These are phyloP conservation scores for Paraplagusia blochii DNA, from an alignment of 2,113 vertebrate species.

Conservation along the genomic window DNA sequence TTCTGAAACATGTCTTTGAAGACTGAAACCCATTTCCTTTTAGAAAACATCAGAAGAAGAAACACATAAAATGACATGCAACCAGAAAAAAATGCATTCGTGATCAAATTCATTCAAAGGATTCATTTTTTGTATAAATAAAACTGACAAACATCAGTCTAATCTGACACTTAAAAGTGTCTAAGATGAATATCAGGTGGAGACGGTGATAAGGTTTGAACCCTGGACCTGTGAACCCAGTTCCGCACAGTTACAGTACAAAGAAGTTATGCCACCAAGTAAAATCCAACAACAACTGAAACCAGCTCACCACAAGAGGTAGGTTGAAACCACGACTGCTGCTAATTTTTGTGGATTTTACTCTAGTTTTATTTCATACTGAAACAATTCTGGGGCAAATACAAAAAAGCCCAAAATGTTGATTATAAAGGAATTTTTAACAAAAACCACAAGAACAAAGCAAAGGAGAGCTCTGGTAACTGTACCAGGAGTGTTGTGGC, in stretches of 20 bases:
- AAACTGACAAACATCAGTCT: background rate
- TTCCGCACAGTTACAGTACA: background rate
- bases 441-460: no score
- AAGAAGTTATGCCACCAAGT: background rate
- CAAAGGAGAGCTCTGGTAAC: no score
- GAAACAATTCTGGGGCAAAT: background rate
- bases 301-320: conserved; percentile 39
- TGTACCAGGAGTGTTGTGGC: no score
- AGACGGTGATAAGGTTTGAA: conserved; percentile 31
- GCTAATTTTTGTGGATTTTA: conserved; percentile 10
- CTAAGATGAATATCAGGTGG: background rate
- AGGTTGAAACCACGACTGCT: conserved; percentile 17
- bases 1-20: no score
- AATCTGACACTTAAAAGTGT: background rate
- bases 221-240: conserved; percentile 13
- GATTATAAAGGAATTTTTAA: background rate
- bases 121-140: no score
- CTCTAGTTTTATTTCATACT: conserved; percentile 20
- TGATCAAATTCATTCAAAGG: no score
- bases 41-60: no score
- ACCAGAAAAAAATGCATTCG: no score
- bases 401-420: conserved; percentile 16
- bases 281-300: conserved; percentile 21
- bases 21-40: no score
- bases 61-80: no score